Conservation (phyloP, 92 coral and sea anemone genomes). For the Ricordea florida region DNA sequence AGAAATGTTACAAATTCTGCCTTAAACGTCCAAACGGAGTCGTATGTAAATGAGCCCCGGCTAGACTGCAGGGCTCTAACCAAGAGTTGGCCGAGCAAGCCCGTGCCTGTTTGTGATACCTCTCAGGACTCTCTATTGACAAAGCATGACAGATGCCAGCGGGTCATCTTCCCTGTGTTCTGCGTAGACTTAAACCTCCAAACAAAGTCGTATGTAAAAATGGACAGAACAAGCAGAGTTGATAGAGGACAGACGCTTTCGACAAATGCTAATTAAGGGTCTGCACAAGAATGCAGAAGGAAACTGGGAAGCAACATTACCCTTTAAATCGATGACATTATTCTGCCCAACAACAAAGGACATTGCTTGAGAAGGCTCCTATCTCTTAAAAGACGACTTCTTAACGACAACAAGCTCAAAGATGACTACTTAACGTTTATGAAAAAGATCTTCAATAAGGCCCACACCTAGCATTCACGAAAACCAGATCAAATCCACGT, state of each 20-base stretch:
- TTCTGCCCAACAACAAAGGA: conserved; percentile 14
- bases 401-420: not conserved
- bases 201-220: no score
- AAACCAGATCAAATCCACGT: conserved; percentile 39
- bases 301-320: conserved; percentile 14
- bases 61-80: no score
- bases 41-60: no score
- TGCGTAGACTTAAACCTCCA: no score
- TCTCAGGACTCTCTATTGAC: no score
- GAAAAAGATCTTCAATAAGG: conserved; percentile 3
- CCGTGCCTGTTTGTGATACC: no score
- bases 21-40: no score
- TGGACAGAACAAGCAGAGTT: conserved; percentile 22
- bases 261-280: not conserved
- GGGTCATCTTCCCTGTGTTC: no score
- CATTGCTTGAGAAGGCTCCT: conserved; percentile 22
- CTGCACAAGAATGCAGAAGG: conserved; percentile 39
- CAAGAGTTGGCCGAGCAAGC: no score
- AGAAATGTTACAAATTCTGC: not conserved
- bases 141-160: no score
- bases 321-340: conserved; percentile 4
- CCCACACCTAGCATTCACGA: not conserved
- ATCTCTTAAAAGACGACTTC: conserved; percentile 13
- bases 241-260: conserved; percentile 32
- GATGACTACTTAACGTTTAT: conserved; percentile 4